Percentiles rank a stretch among this genome's conserved stretches.
Conservation (phyloP, 2,797 vertebrate genomes). For the Hippocampus kuda region DNA sequence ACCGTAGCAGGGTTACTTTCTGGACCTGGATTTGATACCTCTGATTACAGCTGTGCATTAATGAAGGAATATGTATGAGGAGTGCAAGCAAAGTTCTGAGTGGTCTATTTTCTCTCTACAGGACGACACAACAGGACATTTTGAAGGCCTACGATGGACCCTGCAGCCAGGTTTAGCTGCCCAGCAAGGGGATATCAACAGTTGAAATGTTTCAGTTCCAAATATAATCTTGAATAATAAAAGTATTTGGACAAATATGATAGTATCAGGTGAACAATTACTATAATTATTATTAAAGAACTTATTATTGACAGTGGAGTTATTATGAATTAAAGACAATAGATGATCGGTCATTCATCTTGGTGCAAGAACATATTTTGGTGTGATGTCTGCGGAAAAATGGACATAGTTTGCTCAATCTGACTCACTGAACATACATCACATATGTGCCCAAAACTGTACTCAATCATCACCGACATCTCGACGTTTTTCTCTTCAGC, state of each 20-base stretch:
- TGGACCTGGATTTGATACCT: no score
- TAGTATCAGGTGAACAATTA: background rate
- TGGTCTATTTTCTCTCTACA: constrained; percentile 26
- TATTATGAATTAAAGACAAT: background rate
- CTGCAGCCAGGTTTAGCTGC: constrained; percentile 37
- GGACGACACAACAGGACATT: constrained; percentile 49
- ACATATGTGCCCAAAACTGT: no score
- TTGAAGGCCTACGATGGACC: constrained; percentile 48
- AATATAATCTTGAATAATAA: background rate
- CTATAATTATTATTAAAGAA: no score
- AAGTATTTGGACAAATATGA: background rate
- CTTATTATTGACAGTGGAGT: background rate
- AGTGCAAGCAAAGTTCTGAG: background rate
- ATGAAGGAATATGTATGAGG: background rate
- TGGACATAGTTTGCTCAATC: no score
- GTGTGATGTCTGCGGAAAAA: no score
- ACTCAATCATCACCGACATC: no score
- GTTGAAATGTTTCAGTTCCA: background rate
- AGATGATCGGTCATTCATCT: background rate
- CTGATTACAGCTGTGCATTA: no score
- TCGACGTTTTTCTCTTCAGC: no score
- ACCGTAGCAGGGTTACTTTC: no score
- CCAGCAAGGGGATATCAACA: background rate
- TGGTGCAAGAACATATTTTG: background rate
- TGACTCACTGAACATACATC: no score